Percentiles rank a stretch among this genome's conserved stretches.
Conservation (phyloP, 2,113 vertebrate species). For the Antigone vipio region DNA sequence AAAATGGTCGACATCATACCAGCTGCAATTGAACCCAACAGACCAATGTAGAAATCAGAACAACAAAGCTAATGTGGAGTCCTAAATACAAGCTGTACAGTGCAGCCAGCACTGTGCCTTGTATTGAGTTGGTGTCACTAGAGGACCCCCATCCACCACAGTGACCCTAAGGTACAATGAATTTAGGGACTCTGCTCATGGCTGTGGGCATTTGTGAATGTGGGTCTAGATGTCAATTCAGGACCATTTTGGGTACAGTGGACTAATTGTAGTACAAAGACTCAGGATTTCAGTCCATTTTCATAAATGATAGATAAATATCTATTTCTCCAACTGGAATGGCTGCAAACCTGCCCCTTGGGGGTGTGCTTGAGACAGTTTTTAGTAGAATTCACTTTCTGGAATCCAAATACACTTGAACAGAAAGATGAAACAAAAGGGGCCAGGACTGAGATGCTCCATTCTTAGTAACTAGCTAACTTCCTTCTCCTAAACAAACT, state of each 20-base stretch:
- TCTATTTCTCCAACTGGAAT: neutral
- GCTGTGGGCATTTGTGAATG: neutral
- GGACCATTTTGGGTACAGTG: neutral
- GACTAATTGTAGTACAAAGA: neutral
- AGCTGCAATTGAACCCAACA: neutral
- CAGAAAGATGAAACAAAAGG: neutral
- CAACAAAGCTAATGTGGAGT: neutral
- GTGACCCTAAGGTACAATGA: neutral
- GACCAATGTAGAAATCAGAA: neutral
- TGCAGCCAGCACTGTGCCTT: neutral
- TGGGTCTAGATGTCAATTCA: neutral
- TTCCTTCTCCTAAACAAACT: neutral
- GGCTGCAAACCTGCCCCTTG: neutral
- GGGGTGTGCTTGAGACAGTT: fast-evolving
- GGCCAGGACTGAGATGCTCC: neutral
- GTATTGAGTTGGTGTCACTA: neutral
- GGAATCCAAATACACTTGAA: neutral
- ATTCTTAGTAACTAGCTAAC: neutral
- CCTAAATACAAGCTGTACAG: neutral
- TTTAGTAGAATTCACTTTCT: neutral
- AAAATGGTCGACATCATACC: neutral
- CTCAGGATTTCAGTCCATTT: neutral
- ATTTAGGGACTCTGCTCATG: neutral
- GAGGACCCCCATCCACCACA: neutral
- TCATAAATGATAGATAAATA: neutral